Percentiles rank a stretch among this genome's conserved stretches.
phyloP scores from a whole-genome alignment of 2,113 vertebrate species.

The Tautogolabrus adspersus region DNA sequence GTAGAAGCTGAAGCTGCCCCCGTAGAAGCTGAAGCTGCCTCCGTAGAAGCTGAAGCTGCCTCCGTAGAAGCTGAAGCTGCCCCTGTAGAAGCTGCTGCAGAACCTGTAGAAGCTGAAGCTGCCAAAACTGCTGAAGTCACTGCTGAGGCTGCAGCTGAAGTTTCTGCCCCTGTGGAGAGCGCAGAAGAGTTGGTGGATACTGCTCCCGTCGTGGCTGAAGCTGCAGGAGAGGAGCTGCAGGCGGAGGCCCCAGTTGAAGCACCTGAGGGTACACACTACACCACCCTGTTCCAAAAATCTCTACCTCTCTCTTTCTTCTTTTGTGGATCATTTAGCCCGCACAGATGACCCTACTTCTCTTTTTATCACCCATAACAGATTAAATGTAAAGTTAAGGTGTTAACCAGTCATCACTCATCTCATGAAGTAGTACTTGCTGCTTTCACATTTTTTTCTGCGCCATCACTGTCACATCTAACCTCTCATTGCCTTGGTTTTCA shows the following conservation, averaged over 20 bases:
- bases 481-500: neutral
- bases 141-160: slow-evolving; percentile 36
- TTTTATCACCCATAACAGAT: slow-evolving; percentile 1
- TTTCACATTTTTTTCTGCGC: slow-evolving; percentile 13
- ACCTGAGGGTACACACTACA: slow-evolving; percentile 81
- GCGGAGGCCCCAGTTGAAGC: slow-evolving; percentile 48
- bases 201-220: slow-evolving; percentile 48
- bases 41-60: neutral
- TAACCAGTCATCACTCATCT: neutral
- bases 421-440: slow-evolving; percentile 8
- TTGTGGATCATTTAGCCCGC: slow-evolving; percentile 35
- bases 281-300: slow-evolving; percentile 37
- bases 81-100: neutral
- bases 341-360: slow-evolving; percentile 33
- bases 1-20: neutral
- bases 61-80: slow-evolving; percentile 20
- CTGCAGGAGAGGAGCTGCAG: slow-evolving; percentile 66
- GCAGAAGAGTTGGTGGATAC: slow-evolving; percentile 56
- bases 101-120: neutral
- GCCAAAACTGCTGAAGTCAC: neutral
- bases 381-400: slow-evolving; percentile 9
- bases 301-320: slow-evolving; percentile 38
- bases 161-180: slow-evolving; percentile 13
- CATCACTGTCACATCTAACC: neutral
- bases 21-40: neutral